A percentile compares a stretch with the other conserved stretches of the same genome.
These are phyloP conservation scores for Pasiphila rectangulata DNA, from an alignment of 2,888 invertebrate species.

Conservation along the genomic window DNA sequence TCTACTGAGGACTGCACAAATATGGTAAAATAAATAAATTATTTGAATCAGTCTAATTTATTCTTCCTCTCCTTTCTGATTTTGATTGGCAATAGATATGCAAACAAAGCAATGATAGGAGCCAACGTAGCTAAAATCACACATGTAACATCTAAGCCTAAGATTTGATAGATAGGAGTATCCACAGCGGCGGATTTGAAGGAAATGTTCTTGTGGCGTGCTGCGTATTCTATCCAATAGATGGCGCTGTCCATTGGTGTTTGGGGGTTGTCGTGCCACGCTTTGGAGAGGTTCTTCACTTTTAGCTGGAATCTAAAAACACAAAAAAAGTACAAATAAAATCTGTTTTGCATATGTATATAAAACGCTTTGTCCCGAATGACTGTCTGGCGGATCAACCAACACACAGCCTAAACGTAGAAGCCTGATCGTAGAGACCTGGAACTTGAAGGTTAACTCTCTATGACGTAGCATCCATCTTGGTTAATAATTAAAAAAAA, in stretches of 20 bases:
- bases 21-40: background rate
- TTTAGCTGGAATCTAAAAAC: constrained; percentile 58
- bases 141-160: constrained; percentile 57
- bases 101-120: constrained; percentile 12
- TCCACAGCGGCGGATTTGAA: constrained; percentile 68
- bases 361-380: too few species aligned
- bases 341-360: too few species aligned
- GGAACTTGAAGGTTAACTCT: too few species aligned
- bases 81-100: constrained; percentile 6
- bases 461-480: too few species aligned
- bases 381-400: too few species aligned
- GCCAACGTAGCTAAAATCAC: constrained; percentile 25
- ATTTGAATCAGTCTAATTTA: background rate
- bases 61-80: constrained; percentile 1
- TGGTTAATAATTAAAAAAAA: too few species aligned
- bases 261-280: constrained; percentile 81
- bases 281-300: constrained; percentile 71
- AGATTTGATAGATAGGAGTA: constrained; percentile 74
- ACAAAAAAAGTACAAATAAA: constrained; percentile 20
- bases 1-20: too few species aligned
- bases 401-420: too few species aligned
- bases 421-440: too few species aligned
- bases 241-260: constrained; percentile 81
- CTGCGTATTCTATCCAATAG: constrained; percentile 83
- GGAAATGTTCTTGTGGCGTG: constrained; percentile 64